Evolutionary conservation across 2,797 vertebrate genomes (phyloP).

Genomic region (Sphaeramia orbicularis): DNA sequence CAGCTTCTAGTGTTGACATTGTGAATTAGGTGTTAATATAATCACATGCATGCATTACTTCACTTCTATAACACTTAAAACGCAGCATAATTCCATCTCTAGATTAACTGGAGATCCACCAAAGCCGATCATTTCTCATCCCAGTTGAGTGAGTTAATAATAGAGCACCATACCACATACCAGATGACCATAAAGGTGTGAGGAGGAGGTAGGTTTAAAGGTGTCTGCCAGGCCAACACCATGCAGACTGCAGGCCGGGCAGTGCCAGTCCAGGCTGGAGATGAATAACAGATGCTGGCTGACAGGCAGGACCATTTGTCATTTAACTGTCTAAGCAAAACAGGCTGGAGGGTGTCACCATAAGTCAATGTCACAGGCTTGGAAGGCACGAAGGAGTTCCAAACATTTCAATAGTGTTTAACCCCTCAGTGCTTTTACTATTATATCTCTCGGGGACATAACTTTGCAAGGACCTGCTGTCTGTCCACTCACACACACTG

Average conservation of each 20-base stretch:
- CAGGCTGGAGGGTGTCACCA: conserved; percentile 69
- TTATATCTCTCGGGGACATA: conserved; percentile 12
- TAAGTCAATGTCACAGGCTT: conserved; percentile 78
- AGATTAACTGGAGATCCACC: too few relatives aligned
- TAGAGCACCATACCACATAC: not conserved
- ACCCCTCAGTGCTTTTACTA: conserved; percentile 47
- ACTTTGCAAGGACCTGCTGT: not conserved
- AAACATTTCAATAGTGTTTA: conserved; percentile 71
- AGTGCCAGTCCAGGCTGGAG: conserved; percentile 65
- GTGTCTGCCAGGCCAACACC: conserved; percentile 53
- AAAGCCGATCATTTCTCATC: conserved; percentile 21
- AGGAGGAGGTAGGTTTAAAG: conserved; percentile 53
- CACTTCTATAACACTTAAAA: too few relatives aligned
- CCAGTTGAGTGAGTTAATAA: conserved; percentile 17
- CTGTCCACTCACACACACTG: conserved; percentile 12
- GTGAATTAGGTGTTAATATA: not conserved
- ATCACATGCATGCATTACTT: not conserved
- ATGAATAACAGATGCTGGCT: conserved; percentile 84
- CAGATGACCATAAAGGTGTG: conserved; percentile 48
- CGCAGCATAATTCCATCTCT: too few relatives aligned
- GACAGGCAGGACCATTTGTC: conserved; percentile 81
- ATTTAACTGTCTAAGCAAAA: conserved; percentile 79
- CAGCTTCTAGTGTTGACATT: not conserved
- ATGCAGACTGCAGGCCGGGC: conserved; percentile 47
- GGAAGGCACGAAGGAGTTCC: conserved; percentile 57